A percentile compares a stretch with the other conserved stretches of the same genome.
phyloP scores from a whole-genome alignment of 2,888 invertebrate species.

The Amphiduros pacificus region DNA sequence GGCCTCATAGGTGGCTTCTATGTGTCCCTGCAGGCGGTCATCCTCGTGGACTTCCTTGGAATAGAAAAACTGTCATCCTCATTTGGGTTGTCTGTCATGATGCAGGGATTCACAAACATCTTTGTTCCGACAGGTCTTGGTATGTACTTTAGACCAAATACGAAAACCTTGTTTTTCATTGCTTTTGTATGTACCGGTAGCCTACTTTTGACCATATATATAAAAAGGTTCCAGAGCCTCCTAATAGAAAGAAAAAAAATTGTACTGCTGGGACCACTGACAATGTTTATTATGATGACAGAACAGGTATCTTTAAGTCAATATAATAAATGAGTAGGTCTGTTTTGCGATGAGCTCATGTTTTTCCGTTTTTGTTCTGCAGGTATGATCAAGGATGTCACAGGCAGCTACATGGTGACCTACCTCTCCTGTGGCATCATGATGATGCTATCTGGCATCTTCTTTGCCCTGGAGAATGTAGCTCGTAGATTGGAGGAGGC shows the following conservation, averaged over 20 bases:
- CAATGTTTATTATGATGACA: no score
- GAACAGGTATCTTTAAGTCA: no score
- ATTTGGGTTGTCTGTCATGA: conserved; percentile 14
- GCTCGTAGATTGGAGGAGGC: no score
- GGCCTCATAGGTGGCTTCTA: conserved; percentile 10
- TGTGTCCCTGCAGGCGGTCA: conserved; percentile 7
- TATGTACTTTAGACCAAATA: no score
- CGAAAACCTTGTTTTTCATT: no score
- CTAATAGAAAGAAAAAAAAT: no score
- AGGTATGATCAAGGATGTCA: conserved; percentile 3
- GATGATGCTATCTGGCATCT: conserved; percentile 3
- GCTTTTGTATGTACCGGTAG: no score
- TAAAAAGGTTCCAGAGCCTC: no score
- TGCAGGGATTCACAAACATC: conserved; percentile 11
- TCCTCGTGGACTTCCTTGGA: conserved; percentile 12
- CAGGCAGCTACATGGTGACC: neutral
- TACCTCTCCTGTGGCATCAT: conserved; percentile 6
- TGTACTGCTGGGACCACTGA: no score
- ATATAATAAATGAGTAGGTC: no score
- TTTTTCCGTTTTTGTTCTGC: neutral
- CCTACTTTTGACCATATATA: no score
- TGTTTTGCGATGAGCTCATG: neutral
- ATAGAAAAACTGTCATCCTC: neutral
- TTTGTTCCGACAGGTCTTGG: conserved; percentile 4
- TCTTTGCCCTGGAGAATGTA: no score